Evolutionary conservation across 2,888 invertebrate species (phyloP), one percentile per base, ranked within the genome.

Genomic region (Nematopogon swammerdamellus): DNA sequence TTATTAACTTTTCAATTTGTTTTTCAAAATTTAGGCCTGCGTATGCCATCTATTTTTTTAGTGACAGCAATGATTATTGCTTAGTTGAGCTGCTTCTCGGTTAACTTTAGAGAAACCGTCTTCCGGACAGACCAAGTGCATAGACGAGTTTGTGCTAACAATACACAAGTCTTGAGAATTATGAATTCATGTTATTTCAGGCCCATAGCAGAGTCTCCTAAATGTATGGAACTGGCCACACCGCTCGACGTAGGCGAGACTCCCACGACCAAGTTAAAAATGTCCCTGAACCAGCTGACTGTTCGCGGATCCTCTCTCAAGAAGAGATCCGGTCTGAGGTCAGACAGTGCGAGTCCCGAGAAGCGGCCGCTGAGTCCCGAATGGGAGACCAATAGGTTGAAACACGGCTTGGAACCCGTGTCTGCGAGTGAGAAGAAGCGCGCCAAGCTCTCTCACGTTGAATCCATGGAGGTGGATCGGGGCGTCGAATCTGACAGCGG

Each of bases 331-430:
- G 48, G 17, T 1, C 57, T 70, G 2, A 59, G 63, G 36, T 64
- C 68, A 2, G 62, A 57, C 47, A 65, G 70, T 55, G 44, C 25
- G 1, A 44, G n/a, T 30, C 51, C 54, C 30, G 68, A 68, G 50
- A 36, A 36, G 36, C 36, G 36, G 4, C 36, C n/a, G 11, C 3
- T 36, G 11, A 36, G 36, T 14, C 36, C 36, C 36, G 36, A 36
- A 56, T 71, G 19, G 62, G 59, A 54, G 65, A 62, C 53, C 67
- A 67, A 56, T 60, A 10, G 57, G 58, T 29, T 61, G 59, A 36
- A 36, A 36, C 8, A 14, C 36, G 45, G 59, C 61, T 49, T 49
- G 55, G 0, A 74, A 69, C 57, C 62, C 64, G 55, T 67, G 63
- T 60, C 54, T 65, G 46, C 60, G 60, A 4, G 62, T 68, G 11